Conservation (phyloP, 2,888 invertebrate genomes). For the Drosophila atroscutellata region DNA sequence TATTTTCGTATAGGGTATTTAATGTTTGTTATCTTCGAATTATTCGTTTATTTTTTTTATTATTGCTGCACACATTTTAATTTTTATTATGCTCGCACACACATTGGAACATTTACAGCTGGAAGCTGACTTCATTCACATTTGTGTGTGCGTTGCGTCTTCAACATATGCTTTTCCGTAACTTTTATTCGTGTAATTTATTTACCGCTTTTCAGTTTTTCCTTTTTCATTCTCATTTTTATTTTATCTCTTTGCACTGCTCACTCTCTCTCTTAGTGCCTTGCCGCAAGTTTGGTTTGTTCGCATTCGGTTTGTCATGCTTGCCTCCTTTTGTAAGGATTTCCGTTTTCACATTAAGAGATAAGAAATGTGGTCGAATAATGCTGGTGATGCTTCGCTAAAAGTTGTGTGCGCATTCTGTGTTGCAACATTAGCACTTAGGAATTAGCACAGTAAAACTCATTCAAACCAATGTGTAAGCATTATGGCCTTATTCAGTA, state of each 20-base stretch:
- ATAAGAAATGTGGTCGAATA: constrained; percentile 36
- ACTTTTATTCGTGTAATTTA: constrained; percentile 35
- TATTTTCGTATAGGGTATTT: constrained; percentile 4
- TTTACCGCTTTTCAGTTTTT: constrained; percentile 14
- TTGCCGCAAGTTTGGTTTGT: constrained; percentile 12
- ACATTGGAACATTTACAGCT: constrained; percentile 4
- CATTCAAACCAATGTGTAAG: constrained; percentile 3
- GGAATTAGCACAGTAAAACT: constrained; percentile 7
- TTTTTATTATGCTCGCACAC: constrained; percentile 40
- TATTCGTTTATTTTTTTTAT: not conserved
- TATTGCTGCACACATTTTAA: constrained; percentile 39
- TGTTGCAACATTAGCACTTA: constrained; percentile 23
- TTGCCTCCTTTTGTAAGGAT: constrained; percentile 10
- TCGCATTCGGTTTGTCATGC: constrained; percentile 33
- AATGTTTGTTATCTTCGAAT: too few relatives aligned
- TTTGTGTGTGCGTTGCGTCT: constrained; percentile 18
- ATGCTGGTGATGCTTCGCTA: not conserved
- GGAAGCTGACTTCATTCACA: constrained; percentile 34
- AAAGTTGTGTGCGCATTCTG: constrained; percentile 2
- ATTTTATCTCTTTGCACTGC: constrained; percentile 1
- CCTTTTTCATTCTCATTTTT: not conserved
- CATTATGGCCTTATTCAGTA: not conserved
- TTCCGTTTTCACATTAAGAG: constrained; percentile 35
- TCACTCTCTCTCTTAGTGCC: not conserved
- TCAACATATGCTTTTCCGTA: constrained; percentile 27